These are phyloP conservation scores for Nemotelus nigrinus DNA, from an alignment of 2,888 invertebrate species.

Conservation along the genomic window DNA sequence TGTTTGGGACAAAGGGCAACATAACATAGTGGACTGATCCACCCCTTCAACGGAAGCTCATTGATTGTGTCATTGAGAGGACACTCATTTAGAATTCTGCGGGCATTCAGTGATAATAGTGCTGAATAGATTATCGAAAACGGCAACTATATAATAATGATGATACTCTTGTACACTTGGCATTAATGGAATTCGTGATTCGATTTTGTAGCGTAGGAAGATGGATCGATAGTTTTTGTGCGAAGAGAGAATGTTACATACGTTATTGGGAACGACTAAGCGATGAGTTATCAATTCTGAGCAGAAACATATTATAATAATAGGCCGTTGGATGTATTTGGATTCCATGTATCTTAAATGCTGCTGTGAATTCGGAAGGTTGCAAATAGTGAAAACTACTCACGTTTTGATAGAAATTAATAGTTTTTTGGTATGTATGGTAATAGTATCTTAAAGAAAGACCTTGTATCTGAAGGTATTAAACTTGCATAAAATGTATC, in stretches of 20 bases:
- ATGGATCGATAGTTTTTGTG: constrained; percentile 11
- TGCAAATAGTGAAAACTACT: too few relatives aligned
- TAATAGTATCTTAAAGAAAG: too few relatives aligned
- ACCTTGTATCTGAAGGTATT: too few relatives aligned
- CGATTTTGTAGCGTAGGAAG: constrained; percentile 14
- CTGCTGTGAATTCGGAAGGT: too few relatives aligned
- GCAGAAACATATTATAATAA: constrained; percentile 18
- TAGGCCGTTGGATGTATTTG: not conserved
- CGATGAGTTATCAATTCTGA: constrained; percentile 3
- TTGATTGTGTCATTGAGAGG: constrained; percentile 41
- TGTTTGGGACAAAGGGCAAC: not conserved
- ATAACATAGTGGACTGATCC: not conserved
- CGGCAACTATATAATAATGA: constrained; percentile 40
- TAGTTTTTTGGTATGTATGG: too few relatives aligned
- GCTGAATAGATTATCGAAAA: constrained; percentile 42
- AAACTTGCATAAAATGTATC: too few relatives aligned
- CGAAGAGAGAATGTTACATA: not conserved
- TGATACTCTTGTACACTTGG: constrained; percentile 34
- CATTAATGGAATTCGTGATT: constrained; percentile 41
- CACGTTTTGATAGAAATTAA: too few relatives aligned
- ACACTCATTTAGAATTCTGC: constrained; percentile 42
- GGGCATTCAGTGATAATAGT: constrained; percentile 38
- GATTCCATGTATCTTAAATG: too few relatives aligned
- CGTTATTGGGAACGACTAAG: not conserved
- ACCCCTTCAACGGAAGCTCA: constrained; percentile 32